These are phyloP conservation scores for Merodon equestris DNA, from an alignment of 2,888 invertebrate species.

Conservation along the genomic window DNA sequence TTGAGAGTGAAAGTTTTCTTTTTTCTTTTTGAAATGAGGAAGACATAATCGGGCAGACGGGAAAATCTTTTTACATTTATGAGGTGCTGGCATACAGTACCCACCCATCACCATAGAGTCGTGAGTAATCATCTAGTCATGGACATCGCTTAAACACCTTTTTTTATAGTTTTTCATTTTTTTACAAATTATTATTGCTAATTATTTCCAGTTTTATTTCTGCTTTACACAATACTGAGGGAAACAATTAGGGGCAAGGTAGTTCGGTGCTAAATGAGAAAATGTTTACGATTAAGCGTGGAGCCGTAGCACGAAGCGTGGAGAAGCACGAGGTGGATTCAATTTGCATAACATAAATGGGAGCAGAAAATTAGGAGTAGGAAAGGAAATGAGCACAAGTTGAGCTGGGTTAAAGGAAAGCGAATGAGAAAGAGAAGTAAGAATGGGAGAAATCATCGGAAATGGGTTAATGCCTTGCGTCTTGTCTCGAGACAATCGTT, in stretches of 20 bases:
- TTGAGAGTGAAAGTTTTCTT: constrained; percentile 42
- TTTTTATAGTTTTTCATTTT: too few species aligned
- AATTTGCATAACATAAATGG: constrained; percentile 47
- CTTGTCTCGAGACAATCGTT: too few species aligned
- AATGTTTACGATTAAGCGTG: constrained; percentile 45
- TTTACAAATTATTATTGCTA: constrained; percentile 7
- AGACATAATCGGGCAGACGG: constrained; percentile 20
- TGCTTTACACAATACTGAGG: constrained; percentile 1
- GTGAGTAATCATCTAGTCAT: constrained; percentile 22
- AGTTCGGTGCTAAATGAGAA: constrained; percentile 44
- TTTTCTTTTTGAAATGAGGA: constrained; percentile 1
- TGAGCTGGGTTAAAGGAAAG: too few species aligned
- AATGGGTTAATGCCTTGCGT: constrained; percentile 53
- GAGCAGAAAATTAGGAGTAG: constrained; percentile 30
- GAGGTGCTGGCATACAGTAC: too few species aligned
- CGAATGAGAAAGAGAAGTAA: not conserved
- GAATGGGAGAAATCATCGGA: constrained; percentile 22
- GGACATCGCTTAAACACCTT: not conserved
- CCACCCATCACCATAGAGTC: constrained; percentile 22
- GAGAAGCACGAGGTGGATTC: constrained; percentile 30
- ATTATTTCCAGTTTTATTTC: constrained; percentile 35
- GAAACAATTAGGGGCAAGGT: constrained; percentile 20
- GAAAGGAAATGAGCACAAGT: constrained; percentile 28
- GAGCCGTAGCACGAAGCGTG: not conserved
- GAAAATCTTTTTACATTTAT: constrained; percentile 3